Percentiles rank a stretch among this genome's conserved stretches.
Conservation (phyloP, 64 coral and sea anemone species). For the Actinia equina region DNA sequence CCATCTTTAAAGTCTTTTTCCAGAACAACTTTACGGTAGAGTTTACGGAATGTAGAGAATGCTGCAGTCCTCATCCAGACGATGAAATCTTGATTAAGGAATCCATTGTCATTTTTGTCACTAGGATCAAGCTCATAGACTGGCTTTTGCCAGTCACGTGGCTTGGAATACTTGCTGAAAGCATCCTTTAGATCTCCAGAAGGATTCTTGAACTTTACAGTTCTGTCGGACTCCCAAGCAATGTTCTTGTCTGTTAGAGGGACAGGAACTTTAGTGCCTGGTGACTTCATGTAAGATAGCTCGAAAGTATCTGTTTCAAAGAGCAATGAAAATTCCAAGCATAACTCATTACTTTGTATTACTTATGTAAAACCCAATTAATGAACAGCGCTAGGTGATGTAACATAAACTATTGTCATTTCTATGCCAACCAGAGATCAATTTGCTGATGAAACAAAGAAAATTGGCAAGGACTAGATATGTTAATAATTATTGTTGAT, state of each 20-base stretch:
- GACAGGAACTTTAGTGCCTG: conserved; percentile 5
- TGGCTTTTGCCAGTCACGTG: conserved; percentile 88
- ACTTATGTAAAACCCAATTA: no score
- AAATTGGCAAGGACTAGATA: no score
- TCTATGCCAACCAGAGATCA: no score
- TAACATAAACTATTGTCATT: no score
- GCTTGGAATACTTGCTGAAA: conserved; percentile 78
- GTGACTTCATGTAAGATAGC: conserved; percentile 36
- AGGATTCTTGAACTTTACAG: conserved; percentile 92
- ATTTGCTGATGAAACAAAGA: no score
- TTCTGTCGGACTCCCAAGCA: conserved; percentile 97
- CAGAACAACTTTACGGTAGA: conserved; percentile 74
- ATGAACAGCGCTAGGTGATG: no score
- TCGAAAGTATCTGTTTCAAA: conserved; percentile 84
- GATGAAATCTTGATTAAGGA: conserved; percentile 96
- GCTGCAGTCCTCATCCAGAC: conserved; percentile 99
- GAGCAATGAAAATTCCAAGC: no score
- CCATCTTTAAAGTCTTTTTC: conserved; percentile 57
- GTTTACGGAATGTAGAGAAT: conserved; percentile 97
- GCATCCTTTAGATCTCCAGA: conserved; percentile 57
- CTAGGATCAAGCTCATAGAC: conserved; percentile 67
- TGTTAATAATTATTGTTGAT: no score
- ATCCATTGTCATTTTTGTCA: conserved; percentile 84
- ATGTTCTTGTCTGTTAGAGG: conserved; percentile 74
- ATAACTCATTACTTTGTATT: no score